A percentile compares a stretch with the other conserved stretches of the same genome.
These are phyloP conservation scores for Drosophila ananassae DNA, from an alignment of 1,140 invertebrate species.

Conservation along the genomic window DNA sequence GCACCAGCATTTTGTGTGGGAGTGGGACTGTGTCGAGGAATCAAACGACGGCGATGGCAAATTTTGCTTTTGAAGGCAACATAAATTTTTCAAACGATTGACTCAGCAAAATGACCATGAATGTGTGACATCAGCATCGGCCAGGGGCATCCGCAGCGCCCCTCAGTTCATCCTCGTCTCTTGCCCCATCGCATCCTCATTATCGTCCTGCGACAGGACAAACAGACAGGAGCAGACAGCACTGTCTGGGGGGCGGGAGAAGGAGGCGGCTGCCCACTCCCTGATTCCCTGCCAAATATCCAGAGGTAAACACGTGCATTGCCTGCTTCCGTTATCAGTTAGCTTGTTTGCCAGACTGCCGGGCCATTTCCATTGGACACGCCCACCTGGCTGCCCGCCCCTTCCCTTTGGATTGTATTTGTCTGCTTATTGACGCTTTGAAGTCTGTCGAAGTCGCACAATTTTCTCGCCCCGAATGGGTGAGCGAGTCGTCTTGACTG, in stretches of 20 bases:
- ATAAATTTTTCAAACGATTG: conserved; percentile 82
- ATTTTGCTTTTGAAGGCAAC: conserved; percentile 81
- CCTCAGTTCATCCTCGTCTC: background rate
- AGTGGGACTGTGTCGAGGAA: conserved; percentile 34
- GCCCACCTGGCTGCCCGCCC: conserved; percentile 34
- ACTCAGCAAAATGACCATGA: conserved; percentile 81
- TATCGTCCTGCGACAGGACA: conserved; percentile 29
- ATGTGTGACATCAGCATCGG: conserved; percentile 79
- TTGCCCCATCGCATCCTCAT: conserved; percentile 26
- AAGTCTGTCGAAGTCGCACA: conserved; percentile 74
- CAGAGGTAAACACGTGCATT: conserved; percentile 79
- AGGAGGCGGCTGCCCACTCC: background rate
- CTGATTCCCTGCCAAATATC: conserved; percentile 55
- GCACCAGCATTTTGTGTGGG: conserved; percentile 7
- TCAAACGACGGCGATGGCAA: conserved; percentile 60
- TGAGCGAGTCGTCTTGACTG: conserved; percentile 20
- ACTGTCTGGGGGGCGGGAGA: background rate
- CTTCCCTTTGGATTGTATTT: conserved; percentile 49
- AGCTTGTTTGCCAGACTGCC: conserved; percentile 74
- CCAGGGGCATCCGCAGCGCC: conserved; percentile 8
- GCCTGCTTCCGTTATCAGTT: conserved; percentile 80
- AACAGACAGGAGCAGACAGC: conserved; percentile 20
- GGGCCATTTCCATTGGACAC: conserved; percentile 42
- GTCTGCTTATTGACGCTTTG: conserved; percentile 78
- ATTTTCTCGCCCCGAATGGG: conserved; percentile 66